Evolutionary conservation across 2,888 invertebrate genomes (phyloP), one percentile per base, ranked within the genome.

Genomic region (Ceriagrion tenellum): DNA sequence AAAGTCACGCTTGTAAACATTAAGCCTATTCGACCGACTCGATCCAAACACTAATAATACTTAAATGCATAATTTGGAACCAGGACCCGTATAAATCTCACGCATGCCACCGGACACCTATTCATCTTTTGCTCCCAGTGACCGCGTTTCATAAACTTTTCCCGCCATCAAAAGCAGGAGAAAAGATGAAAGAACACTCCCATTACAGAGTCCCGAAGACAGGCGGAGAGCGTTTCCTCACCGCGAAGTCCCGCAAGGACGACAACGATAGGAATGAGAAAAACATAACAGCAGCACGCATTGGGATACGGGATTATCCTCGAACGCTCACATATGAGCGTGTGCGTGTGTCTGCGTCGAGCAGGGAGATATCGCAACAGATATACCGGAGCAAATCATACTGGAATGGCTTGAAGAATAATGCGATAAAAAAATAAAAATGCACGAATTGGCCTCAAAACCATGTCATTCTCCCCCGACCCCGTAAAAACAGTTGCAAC

Each of bases 401-500:
- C 81, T 35, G 81, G 81, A 81, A 81, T 35, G 81, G 35, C 26
- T 26, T n/a, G n/a, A 81, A 81, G 81, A 13, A 81, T 59, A 59
- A 69, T 18, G 59, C 16, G n/a, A 59, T 20, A 12, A 59, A 16
- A 59, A 59, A 1, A 20, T 12, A 59, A 59, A 69, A 69, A 69
- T 6, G 30, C 91, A 63, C 91, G 91, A 91, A 91, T 26, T 40
- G 40, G 35, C 63, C 40, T 26, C 35, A 18, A 13, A 30, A 55
- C 47, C 35, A 63, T 63, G 35, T 26, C 93, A 55, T 74, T n/a
- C 63, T 40, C n/a, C 55, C n/a, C 40, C 63, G 47, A 2, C 47
- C 74, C 69, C 20, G 13, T 40, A 23, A 26, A 47, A 69, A 63
- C 93, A 93, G 93, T 47, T 93, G 69, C 93, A 93, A 40, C 30